Base-by-base conservation (phyloP, 2,113 vertebrate species). In the Epinephelus fuscoguttatus region DNA sequence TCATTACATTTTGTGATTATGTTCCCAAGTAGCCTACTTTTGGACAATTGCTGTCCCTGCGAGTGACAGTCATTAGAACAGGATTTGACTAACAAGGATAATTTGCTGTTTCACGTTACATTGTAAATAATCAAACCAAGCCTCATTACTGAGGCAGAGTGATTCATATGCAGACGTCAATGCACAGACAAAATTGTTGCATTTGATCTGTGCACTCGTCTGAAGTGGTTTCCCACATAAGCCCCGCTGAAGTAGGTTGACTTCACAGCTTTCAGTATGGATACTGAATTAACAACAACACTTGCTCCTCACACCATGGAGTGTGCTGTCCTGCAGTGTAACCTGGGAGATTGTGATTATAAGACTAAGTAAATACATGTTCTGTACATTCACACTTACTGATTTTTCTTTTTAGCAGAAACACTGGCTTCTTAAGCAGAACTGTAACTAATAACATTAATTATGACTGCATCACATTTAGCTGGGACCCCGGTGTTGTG, bases 71-170 rank as follows among this genome's bases (percentile, higher is more conserved):
- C 27, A 74, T 62, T 37, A 56, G 5, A 55, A 19, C 3, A 19
- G 68, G 42, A 68, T 56, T 60, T 62, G 25, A 75, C 13, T 11
- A 42, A 62, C 37, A 8, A 23, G 21, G 47, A 42, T 47, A 6
- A 60, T 68, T 23, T 49, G 21, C 27, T 73, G 40, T 66, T 50
- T 64, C 27, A 75, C 33, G 2, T 42, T 53, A 75, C 15, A 27
- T 13, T 40, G 19, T 23, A 13, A 27, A 15, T 64, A 14, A 66
- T 55, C 17, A 10, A 45, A 30, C 37, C 14, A 25, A 25, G 15
- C 8, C 6, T 40, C 30, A 40, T 21, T 3, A 30, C 55, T 47
- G 21, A 19, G 3, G 37, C 4, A 72, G 49, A 72, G 33, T 1
- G 6, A 57, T 23, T 70, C 17, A 17, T 17, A 17, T 18, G 17